These are phyloP conservation scores for Crenichthys baileyi DNA, from an alignment of 2,797 vertebrate genomes.

Conservation along the genomic window DNA sequence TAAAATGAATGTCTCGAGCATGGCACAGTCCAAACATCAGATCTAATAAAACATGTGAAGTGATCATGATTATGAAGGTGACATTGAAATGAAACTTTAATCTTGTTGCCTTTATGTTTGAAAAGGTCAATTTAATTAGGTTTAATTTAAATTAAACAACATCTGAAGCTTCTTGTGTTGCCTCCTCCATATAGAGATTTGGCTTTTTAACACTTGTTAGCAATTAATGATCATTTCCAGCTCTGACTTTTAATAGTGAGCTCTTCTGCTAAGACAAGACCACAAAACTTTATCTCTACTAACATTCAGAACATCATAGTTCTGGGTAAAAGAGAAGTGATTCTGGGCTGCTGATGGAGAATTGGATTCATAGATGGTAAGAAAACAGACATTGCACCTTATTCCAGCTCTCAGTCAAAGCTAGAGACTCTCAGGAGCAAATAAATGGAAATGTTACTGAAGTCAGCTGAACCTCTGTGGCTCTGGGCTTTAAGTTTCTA, in stretches of 20 bases:
- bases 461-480: not conserved
- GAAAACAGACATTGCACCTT: conserved; percentile 45
- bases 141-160: conserved; percentile 20
- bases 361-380: conserved; percentile 53
- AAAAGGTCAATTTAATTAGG: not conserved
- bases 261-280: conserved; percentile 34
- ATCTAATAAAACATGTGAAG: not conserved
- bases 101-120: not conserved
- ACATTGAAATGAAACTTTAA: conserved; percentile 1
- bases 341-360: conserved; percentile 51
- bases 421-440: conserved; percentile 28
- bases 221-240: conserved; percentile 51
- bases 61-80: not conserved
- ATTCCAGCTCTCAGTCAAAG: conserved; percentile 42
- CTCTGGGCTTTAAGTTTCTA: not conserved
- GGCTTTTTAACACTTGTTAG: conserved; percentile 37
- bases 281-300: conserved; percentile 48
- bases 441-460: not conserved
- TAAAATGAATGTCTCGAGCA: not conserved
- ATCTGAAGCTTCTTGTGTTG: conserved; percentile 14
- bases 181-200: conserved; percentile 40
- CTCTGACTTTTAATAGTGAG: conserved; percentile 35
- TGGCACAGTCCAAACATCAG: not conserved
- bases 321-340: conserved; percentile 63
- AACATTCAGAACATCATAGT: conserved; percentile 35